Conservation (phyloP, 2,113 vertebrate genomes). For the Cyprinus carpio region DNA sequence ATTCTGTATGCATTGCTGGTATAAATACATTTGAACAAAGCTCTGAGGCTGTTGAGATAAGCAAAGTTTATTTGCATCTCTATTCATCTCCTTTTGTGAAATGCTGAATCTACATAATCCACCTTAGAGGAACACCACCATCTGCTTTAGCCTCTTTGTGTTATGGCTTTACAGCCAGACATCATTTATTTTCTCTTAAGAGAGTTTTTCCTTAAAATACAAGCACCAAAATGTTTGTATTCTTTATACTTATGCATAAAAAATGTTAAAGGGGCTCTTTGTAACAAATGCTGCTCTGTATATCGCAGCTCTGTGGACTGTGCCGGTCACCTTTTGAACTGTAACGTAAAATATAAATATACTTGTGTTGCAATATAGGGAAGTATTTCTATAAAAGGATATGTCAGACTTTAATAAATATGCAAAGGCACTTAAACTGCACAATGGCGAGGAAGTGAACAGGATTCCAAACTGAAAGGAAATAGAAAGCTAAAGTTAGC, state of each 20-base stretch:
- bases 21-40: conserved; percentile 8
- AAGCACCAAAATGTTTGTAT: neutral
- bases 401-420: neutral
- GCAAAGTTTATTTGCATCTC: conserved; percentile 26
- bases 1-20: neutral
- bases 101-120: conserved; percentile 18
- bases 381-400: neutral
- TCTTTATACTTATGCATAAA: neutral
- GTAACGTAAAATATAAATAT: neutral
- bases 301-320: too few species aligned
- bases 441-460: neutral
- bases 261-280: neutral
- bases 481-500: conserved; percentile 1
- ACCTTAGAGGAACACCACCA: neutral
- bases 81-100: conserved; percentile 1
- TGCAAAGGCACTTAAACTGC: neutral
- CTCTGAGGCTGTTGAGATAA: neutral
- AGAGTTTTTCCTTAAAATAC: neutral
- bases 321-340: neutral
- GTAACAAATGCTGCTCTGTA: neutral
- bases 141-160: neutral
- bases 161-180: neutral
- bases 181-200: conserved; percentile 27
- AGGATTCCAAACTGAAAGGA: neutral
- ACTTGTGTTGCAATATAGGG: neutral